Evolutionary conservation across 1,140 invertebrate genomes (phyloP), one percentile per base, ranked within the genome.

Genomic region (Drosophila trapezifrons): DNA sequence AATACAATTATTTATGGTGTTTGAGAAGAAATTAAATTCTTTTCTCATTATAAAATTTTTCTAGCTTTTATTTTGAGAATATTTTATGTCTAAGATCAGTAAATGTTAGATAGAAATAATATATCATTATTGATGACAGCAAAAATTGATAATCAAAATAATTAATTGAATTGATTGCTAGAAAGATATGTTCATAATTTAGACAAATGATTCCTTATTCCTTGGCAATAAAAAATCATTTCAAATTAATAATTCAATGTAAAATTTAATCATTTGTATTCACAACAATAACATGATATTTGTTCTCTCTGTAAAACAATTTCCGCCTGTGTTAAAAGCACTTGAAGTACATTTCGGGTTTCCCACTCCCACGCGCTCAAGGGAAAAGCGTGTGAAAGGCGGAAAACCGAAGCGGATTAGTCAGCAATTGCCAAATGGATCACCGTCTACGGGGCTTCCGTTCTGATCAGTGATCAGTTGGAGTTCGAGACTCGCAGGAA

Each of bases 361-460:
- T 64, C 40, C 49, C 70, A 42, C 72, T 66, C 62, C 72, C 72
- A 76, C 73, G 54, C 27, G 25, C 13, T 10, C 32, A 54, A 37
- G 58, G 35, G 49, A 66, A 64, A 76, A 46, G 62, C 60, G 71
- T 76, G 73, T 57, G 72, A 76, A 75, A 66, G 58, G 40, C 54
- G 54, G 54, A 58, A 55, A 66, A 42, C 10, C 32, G 13, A 40
- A 52, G 52, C 47, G 38, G 38, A 37, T 75, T 65, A 65, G 32
- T 63, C 43, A 64, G 38, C 51, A 55, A 55, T 18, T 69, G 65
- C 27, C 45, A 47, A 74, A 76, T 38, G 70, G 51, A 47, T 51
- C n/a, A 25, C 42, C 40, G 78, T 71, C 64, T 63, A 49, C 37
- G 29, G 22, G 60, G 63, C 55, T 78, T 87, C 83, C 75, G 65